Conservation (phyloP, 2,797 vertebrate genomes). For the Hypotaenidia okinawae region DNA sequence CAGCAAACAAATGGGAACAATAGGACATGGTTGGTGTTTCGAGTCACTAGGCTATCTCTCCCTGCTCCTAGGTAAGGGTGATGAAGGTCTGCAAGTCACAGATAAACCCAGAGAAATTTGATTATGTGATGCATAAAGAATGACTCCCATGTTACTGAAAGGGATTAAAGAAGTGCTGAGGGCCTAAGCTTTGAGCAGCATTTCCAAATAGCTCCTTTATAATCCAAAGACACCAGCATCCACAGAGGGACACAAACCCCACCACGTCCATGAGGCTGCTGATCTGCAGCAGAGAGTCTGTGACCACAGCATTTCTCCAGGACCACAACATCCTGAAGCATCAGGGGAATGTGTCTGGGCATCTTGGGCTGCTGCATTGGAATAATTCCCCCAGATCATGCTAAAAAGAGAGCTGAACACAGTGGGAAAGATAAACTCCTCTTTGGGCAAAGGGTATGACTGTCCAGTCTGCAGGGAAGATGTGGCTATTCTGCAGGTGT, state of each 20-base stretch:
- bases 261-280: rapidly evolving
- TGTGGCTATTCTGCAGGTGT: background rate
- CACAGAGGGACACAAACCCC: rapidly evolving
- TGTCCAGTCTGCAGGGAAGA: background rate
- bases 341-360: background rate
- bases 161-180: slow-evolving; percentile 45
- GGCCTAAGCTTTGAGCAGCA: background rate
- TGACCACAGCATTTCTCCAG: rapidly evolving
- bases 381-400: rapidly evolving
- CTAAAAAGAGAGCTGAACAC: background rate
- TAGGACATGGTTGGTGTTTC: slow-evolving; percentile 35
- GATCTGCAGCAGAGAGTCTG: background rate
- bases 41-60: background rate
- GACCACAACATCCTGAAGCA: rapidly evolving
- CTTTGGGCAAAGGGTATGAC: too few relatives aligned
- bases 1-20: slow-evolving; percentile 59
- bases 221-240: background rate
- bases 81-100: slow-evolving; percentile 36
- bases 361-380: background rate
- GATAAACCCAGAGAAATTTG: slow-evolving; percentile 47
- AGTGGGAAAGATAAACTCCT: rapidly evolving
- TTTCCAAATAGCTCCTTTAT: background rate
- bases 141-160: background rate
- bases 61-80: slow-evolving; percentile 8
- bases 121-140: slow-evolving; percentile 23